Conservation (phyloP, 2,797 vertebrate genomes). For the Diceros bicornis region DNA sequence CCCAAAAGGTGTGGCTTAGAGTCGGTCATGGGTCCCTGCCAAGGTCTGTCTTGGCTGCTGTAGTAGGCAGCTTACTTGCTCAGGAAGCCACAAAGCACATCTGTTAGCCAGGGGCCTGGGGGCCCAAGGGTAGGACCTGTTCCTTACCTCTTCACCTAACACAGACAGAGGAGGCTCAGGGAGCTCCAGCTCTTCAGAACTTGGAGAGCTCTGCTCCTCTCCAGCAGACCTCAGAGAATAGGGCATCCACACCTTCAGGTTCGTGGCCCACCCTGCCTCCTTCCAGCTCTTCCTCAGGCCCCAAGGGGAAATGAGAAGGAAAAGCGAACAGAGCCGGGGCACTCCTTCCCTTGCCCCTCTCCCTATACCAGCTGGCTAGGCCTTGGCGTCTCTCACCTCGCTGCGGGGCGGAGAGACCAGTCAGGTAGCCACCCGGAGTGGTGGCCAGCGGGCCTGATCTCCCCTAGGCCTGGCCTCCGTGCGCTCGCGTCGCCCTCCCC, state of each 20-base stretch:
- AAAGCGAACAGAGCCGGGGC: background rate
- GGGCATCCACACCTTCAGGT: conserved; percentile 33
- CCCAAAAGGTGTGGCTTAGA: conserved; percentile 30
- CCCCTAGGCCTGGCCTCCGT: conserved; percentile 59
- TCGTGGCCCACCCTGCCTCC: background rate
- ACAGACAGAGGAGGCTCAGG: background rate
- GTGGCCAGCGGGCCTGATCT: conserved; percentile 27
- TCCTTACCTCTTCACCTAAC: conserved; percentile 40
- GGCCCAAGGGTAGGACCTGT: background rate
- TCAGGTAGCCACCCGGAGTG: background rate
- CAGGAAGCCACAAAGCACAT: conserved; percentile 54
- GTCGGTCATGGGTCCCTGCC: background rate
- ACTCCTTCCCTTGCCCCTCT: background rate
- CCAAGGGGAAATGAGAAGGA: background rate
- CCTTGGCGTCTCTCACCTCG: background rate
- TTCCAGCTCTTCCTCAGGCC: background rate
- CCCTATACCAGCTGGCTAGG: background rate
- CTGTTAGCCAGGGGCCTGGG: background rate
- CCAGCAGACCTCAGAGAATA: background rate
- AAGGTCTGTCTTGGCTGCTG: conserved; percentile 25
- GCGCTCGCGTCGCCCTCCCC: conserved; percentile 66
- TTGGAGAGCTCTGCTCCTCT: conserved; percentile 48
- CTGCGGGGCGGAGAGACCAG: background rate
- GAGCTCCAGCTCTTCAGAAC: conserved; percentile 55
- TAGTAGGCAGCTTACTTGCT: conserved; percentile 50